Percentiles rank a stretch among this genome's conserved stretches.
These are phyloP conservation scores for Urophycis tenuis DNA, from an alignment of 2,797 vertebrate genomes.

Conservation along the genomic window DNA sequence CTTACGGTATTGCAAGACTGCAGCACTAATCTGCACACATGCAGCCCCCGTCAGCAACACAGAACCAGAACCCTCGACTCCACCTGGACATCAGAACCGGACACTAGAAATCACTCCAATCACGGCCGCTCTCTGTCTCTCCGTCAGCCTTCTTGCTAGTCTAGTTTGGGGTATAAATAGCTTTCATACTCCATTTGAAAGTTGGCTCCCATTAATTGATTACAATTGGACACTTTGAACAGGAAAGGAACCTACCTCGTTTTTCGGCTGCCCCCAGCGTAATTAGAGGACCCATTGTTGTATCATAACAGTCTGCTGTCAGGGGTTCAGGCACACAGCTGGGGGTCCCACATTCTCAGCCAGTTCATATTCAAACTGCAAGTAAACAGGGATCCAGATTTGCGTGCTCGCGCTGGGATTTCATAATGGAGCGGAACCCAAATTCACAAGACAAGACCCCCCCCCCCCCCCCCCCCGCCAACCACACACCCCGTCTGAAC, in stretches of 20 bases:
- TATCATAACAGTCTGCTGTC: conserved; percentile 24
- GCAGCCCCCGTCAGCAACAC: neutral
- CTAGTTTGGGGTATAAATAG: neutral
- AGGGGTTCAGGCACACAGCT: conserved; percentile 25
- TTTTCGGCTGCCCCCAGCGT: conserved; percentile 1
- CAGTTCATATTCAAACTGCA: conserved; percentile 46
- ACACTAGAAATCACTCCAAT: neutral
- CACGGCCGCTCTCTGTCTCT: neutral
- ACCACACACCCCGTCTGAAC: no score
- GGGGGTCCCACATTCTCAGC: conserved; percentile 41
- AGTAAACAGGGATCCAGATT: conserved; percentile 39
- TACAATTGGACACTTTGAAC: neutral
- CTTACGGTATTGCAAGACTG: neutral
- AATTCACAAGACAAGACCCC: conserved; percentile 51
- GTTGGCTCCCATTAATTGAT: neutral
- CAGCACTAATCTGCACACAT: neutral
- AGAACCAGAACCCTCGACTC: neutral
- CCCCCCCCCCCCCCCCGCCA: no score
- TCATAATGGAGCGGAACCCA: conserved; percentile 51
- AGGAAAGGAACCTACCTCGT: neutral
- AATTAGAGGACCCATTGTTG: conserved; percentile 19
- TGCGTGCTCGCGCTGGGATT: conserved; percentile 28
- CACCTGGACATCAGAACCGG: neutral
- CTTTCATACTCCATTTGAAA: neutral
- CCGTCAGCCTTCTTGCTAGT: neutral